Conservation (phyloP, 2,113 vertebrate genomes). For the Coturnix japonica region DNA sequence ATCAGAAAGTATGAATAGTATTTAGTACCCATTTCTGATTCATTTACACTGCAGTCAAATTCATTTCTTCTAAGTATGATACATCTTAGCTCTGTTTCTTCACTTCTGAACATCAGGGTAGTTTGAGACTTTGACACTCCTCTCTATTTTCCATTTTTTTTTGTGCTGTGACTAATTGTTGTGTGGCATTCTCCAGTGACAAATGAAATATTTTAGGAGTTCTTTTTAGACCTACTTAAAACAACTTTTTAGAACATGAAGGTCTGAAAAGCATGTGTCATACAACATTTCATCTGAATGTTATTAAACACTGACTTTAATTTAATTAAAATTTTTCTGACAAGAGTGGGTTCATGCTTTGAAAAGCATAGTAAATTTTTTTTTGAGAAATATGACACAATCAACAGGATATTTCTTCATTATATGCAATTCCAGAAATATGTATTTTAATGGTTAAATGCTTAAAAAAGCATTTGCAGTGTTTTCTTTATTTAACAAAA, state of each 20-base stretch:
- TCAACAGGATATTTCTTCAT: constrained; percentile 38
- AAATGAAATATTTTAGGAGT: constrained; percentile 44
- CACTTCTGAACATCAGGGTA: background rate
- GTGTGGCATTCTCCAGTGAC: constrained; percentile 12
- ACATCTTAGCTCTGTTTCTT: background rate
- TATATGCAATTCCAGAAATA: background rate
- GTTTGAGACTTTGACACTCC: background rate
- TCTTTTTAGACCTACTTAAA: constrained; percentile 60
- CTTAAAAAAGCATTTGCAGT: background rate
- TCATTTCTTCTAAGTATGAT: background rate
- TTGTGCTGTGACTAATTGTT: background rate
- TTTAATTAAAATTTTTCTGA: constrained; percentile 72
- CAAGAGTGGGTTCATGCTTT: constrained; percentile 60
- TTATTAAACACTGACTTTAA: constrained; percentile 64
- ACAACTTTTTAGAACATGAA: constrained; percentile 53
- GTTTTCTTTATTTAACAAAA: background rate
- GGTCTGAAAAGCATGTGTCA: constrained; percentile 55
- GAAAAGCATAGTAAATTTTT: constrained; percentile 58
- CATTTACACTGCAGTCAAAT: background rate
- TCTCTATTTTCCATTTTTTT: background rate
- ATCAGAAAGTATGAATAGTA: background rate
- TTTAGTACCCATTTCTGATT: background rate
- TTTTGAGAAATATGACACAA: constrained; percentile 69
- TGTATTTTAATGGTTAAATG: background rate
- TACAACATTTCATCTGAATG: constrained; percentile 50